Conservation (phyloP, 2,797 vertebrate species). For the Vireo griseus region DNA sequence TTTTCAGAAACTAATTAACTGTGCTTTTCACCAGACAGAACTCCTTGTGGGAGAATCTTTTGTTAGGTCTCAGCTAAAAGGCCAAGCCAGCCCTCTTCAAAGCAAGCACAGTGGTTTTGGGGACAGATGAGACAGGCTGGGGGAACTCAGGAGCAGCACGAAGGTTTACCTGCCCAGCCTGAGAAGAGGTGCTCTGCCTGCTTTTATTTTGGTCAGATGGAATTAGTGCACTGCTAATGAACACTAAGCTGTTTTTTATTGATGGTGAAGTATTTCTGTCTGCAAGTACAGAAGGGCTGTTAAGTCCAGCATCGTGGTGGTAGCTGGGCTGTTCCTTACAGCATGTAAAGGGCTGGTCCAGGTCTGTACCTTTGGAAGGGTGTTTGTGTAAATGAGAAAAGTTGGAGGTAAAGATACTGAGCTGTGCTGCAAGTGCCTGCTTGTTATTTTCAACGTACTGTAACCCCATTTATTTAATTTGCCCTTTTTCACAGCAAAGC, state of each 20-base stretch:
- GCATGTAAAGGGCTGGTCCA: accelerated
- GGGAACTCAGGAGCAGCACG: not conserved
- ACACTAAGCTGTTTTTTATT: not conserved
- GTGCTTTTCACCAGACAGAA: constrained; percentile 30
- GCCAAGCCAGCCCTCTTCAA: not conserved
- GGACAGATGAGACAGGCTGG: not conserved
- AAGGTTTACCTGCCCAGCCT: not conserved
- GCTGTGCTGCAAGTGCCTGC: not conserved
- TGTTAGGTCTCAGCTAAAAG: not conserved
- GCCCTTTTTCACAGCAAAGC: not conserved
- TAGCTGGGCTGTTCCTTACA: not conserved
- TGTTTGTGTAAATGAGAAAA: not conserved
- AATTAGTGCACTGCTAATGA: not conserved
- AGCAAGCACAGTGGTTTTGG: not conserved
- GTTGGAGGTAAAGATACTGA: not conserved
- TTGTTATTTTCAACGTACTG: not conserved
- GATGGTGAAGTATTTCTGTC: not conserved
- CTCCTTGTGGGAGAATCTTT: constrained; percentile 23
- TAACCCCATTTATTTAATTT: not conserved
- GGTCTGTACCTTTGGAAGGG: not conserved
- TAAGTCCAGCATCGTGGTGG: accelerated
- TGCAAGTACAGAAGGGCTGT: not conserved
- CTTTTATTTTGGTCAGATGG: not conserved
- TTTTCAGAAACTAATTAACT: constrained; percentile 42
- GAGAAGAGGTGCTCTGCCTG: not conserved